Conservation (phyloP, 2,888 invertebrate species). For the Limenitis camilla region DNA sequence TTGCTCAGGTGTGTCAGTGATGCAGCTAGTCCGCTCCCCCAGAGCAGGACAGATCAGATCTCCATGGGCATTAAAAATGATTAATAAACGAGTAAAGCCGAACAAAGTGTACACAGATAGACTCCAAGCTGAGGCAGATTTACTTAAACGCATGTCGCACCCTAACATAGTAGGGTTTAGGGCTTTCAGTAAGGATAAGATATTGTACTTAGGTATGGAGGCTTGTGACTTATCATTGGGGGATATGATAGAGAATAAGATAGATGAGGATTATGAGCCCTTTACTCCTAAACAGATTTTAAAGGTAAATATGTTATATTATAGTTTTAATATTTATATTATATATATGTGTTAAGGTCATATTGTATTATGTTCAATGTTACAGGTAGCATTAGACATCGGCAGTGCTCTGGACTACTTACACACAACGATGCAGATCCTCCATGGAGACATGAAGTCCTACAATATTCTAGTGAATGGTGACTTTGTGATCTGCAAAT, state of each 20-base stretch:
- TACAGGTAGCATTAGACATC: constrained; percentile 77
- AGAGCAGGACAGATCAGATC: constrained; percentile 79
- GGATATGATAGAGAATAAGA: constrained; percentile 80
- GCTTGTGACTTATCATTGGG: constrained; percentile 82
- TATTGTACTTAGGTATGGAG: constrained; percentile 85
- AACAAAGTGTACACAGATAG: constrained; percentile 68
- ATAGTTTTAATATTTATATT: not conserved
- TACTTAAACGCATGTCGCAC: constrained; percentile 80
- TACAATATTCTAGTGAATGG: constrained; percentile 86
- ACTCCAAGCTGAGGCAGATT: constrained; percentile 79
- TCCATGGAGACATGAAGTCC: constrained; percentile 91
- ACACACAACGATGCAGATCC: constrained; percentile 79
- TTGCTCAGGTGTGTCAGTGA: constrained; percentile 81
- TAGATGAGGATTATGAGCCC: constrained; percentile 72
- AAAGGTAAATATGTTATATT: constrained; percentile 49
- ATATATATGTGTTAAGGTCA: not conserved
- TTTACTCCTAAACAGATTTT: constrained; percentile 77
- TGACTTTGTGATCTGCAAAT: constrained; percentile 82
- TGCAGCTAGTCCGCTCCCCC: constrained; percentile 83
- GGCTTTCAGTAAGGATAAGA: constrained; percentile 66
- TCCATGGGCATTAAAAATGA: constrained; percentile 90
- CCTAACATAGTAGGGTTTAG: constrained; percentile 89
- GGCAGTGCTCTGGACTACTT: constrained; percentile 84
- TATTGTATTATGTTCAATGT: constrained; percentile 3
- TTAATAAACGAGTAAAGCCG: constrained; percentile 71